Evolutionary conservation across 2,888 invertebrate genomes (phyloP), one percentile per base, ranked within the genome.

Genomic region (Diloba caeruleocephala): DNA sequence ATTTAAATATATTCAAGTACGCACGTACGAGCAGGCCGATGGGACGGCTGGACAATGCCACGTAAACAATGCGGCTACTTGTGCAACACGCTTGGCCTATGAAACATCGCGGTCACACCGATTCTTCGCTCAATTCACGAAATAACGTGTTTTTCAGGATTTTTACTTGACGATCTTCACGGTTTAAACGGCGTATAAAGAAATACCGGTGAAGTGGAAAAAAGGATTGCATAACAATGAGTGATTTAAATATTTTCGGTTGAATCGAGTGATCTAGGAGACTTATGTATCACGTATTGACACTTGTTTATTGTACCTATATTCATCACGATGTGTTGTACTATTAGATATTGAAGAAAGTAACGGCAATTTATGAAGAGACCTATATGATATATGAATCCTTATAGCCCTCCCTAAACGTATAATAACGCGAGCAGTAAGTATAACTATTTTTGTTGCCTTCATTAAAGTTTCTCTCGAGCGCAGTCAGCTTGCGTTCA

Each of bases 1-100:
- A 93, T 93, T 93, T 93, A 86, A 93, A 93, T 92, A 92, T 91
- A 88, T 88, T 92, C 93, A 93, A 93, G 93, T 91, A 93, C 92
- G 90, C 93, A 92, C 92, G 92, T 93, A 92, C 89, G 57, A 78
- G 80, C 79, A 63, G 76, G 79, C 81, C 80, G 84, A 76, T 79
- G 86, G 90, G 85, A 81, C 79, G 76, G 68, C 83, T 85, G 91
- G 91, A 92, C 92, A 92, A 93, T 92, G 89, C 87, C 89, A 81
- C 80, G 82, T 81, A 82, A 86, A 92, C 91, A 92, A 92, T 86
- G 87, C 81, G 69, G 77, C 80, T 76, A 82, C 90, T 93, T 92
- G 87, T 85, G 90, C 89, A 91, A 91, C 83, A 82, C 76, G 68
- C 73, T 78, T 82, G 82, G 79, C 78, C 87, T 85, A 84, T 82